Evolutionary conservation across 1,140 invertebrate genomes (phyloP), one percentile per base, ranked within the genome.

Genomic region (Temnothorax longispinosus): DNA sequence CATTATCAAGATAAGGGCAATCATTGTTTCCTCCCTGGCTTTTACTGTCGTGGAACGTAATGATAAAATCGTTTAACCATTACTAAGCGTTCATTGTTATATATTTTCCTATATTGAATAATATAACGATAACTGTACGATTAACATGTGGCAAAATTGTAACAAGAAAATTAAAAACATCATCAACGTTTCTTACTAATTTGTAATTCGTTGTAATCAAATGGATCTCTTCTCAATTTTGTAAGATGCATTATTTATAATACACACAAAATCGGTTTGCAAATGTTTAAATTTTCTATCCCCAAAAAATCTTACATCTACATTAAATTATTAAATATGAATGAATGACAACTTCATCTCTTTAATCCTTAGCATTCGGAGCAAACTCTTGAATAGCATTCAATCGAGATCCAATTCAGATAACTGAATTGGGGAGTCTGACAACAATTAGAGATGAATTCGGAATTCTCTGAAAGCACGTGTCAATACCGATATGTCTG

Each of bases 401-500:
- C 38, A 6, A 32, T 58, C 5, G 10, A 44, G 38, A 72, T 50
- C 41, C 58, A 50, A 74, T 82, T 44, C 0, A 47, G 67, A 44
- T 60, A 35, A 74, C 4, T 47, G 8, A 74, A 72, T 82, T 74
- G 18, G 56, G 56, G 41, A 47, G 13, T 56, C 50, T 13, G 35
- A 41, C 52, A 56, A 58, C 3, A 74, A 72, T 38, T n/a, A 50
- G 41, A 38, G 18, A 35, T 2, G 11, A 27, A 10, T 32, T 54
- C 1, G 38, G 18, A 50, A 58, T 74, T 58, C 18, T 72, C 6
- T 18, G 27, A 80, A 72, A 89, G 77, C 88, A 90, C 89, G 85
- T 90, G 89, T 86, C 85, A 69, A 81, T 72, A 76, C 41, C 69
- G 50, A 76, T 54, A 86, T 41, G 74, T 47, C 69, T 85, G 81